Evolutionary conservation across 2,797 vertebrate species (phyloP).

Genomic region (Liparis tanakae): DNA sequence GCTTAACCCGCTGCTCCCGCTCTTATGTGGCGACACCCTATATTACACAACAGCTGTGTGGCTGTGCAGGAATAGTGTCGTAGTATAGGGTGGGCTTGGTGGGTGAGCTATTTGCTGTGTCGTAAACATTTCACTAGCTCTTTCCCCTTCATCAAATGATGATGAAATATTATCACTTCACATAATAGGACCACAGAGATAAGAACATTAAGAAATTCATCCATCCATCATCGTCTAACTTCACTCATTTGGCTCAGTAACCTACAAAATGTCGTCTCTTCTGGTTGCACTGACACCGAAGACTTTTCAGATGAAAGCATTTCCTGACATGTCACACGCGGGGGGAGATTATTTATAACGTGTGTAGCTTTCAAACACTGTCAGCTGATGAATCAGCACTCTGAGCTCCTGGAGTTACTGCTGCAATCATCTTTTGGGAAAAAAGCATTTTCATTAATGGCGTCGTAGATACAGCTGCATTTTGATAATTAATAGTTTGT

Average conservation of each 20-base stretch:
- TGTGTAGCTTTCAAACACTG: constrained; percentile 61
- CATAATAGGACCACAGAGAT: constrained; percentile 6
- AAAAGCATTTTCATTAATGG: constrained; percentile 23
- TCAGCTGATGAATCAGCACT: constrained; percentile 56
- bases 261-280: constrained; percentile 50
- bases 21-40: constrained; percentile 59
- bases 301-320: constrained; percentile 52
- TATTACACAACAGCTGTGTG: constrained; percentile 64
- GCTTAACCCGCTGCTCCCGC: constrained; percentile 19
- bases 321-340: constrained; percentile 47
- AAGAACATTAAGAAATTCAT: constrained; percentile 30
- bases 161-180: constrained; percentile 17
- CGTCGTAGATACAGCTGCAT: constrained; percentile 55
- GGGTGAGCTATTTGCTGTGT: constrained; percentile 51
- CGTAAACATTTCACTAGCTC: constrained; percentile 49
- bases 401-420: constrained; percentile 36
- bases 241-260: constrained; percentile 60
- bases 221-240: constrained; percentile 47
- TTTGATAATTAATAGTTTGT: constrained; percentile 64
- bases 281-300: constrained; percentile 44
- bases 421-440: constrained; percentile 8
- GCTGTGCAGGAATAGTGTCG: constrained; percentile 20
- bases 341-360: constrained; percentile 62
- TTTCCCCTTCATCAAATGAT: constrained; percentile 17
- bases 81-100: constrained; percentile 14